Percentiles rank a stretch among this genome's conserved stretches.
Conservation (phyloP, 2,113 vertebrate genomes). For the Tringa solitaria region DNA sequence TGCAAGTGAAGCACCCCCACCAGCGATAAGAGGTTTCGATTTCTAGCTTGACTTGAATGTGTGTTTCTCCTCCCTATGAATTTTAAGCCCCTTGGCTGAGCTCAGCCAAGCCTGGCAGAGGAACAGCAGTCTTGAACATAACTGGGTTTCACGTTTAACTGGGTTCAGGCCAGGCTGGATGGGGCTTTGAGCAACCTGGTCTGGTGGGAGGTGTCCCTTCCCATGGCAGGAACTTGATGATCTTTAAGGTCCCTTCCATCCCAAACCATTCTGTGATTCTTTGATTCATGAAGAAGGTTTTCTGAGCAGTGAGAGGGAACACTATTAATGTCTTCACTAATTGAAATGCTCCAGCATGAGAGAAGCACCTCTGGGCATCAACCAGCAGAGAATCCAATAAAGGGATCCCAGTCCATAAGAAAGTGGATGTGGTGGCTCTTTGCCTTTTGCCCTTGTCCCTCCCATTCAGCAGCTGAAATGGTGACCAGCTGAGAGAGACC, state of each 20-base stretch:
- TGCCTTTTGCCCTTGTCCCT: background rate
- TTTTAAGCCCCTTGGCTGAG: background rate
- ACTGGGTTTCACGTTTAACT: background rate
- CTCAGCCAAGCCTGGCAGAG: background rate
- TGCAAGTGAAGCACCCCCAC: background rate
- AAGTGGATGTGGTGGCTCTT: background rate
- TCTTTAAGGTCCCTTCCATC: too few species aligned
- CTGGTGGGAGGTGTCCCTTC: too few species aligned
- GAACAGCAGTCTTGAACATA: background rate
- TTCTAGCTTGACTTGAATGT: background rate
- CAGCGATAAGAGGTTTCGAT: background rate
- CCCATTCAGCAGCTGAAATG: background rate
- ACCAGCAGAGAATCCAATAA: background rate
- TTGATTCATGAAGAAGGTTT: background rate
- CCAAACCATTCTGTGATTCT: too few species aligned
- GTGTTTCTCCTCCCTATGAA: background rate
- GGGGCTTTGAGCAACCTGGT: too few species aligned
- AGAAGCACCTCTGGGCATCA: background rate
- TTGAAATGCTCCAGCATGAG: background rate
- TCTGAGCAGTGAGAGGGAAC: background rate
- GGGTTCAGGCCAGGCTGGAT: too few species aligned
- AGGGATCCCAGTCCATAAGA: background rate
- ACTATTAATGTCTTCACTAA: background rate
- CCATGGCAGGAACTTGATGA: too few species aligned
- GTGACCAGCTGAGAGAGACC: accelerated